A percentile compares a stretch with the other conserved stretches of the same genome.
Conservation (phyloP, 37 sponge, comb jelly and placozoan genomes). For the Geodia barretti region DNA sequence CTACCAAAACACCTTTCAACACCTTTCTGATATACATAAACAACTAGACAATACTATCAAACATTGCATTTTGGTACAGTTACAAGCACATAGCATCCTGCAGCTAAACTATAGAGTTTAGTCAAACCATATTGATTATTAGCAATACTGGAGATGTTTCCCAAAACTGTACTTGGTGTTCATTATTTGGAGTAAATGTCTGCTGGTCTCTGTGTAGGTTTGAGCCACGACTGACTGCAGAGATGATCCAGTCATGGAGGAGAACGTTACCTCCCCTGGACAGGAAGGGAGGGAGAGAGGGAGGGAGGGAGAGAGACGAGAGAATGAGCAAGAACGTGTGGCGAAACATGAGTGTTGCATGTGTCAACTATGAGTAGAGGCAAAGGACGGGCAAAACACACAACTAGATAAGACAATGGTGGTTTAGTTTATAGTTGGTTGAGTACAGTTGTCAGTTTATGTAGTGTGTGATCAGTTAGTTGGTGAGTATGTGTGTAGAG, state of each 20-base stretch:
- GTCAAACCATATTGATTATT: no score
- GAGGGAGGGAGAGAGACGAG: neutral
- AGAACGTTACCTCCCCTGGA: constrained; percentile 61
- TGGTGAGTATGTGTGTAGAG: neutral
- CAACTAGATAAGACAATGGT: no score
- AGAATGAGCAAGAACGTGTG: no score
- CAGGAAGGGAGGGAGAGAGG: neutral
- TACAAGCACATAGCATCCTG: no score
- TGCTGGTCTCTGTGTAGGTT: constrained; percentile 88
- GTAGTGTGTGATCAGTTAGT: no score
- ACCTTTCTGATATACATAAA: no score
- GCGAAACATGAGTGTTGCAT: neutral
- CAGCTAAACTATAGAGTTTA: no score
- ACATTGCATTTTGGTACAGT: no score
- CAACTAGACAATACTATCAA: no score
- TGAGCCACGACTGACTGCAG: constrained; percentile 62
- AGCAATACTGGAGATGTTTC: constrained; percentile 90
- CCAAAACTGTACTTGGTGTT: constrained; percentile 84
- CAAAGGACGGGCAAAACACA: neutral
- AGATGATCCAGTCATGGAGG: constrained; percentile 74
- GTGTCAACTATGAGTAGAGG: neutral
- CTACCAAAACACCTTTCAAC: no score
- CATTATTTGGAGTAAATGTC: constrained; percentile 83
- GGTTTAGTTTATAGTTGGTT: no score
- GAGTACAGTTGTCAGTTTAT: no score